phyloP scores from a whole-genome alignment of 2,888 invertebrate genomes.

The Tigriopus californicus region DNA sequence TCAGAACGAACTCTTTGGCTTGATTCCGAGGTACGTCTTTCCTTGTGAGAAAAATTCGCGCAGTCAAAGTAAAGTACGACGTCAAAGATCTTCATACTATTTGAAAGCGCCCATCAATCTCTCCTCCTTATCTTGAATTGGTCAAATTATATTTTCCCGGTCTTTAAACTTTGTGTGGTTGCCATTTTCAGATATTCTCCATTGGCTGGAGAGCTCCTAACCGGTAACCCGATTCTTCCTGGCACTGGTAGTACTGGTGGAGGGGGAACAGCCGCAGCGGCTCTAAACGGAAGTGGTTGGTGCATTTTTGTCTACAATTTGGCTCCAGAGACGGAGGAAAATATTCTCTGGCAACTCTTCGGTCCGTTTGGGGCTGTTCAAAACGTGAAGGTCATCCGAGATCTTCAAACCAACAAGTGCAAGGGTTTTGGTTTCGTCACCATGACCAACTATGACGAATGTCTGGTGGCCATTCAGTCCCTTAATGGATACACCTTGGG shows the following conservation, averaged over 20 bases:
- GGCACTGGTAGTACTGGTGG: slow-evolving; percentile 40
- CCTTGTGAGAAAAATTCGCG: too few species aligned
- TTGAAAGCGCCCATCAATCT: too few species aligned
- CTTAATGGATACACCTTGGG: slow-evolving; percentile 88
- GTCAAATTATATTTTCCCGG: too few species aligned
- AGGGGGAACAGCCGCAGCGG: slow-evolving; percentile 16
- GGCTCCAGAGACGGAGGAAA: slow-evolving; percentile 77
- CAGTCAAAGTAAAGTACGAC: too few species aligned
- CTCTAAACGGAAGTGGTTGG: slow-evolving; percentile 56
- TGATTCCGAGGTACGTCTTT: too few species aligned
- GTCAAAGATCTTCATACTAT: too few species aligned
- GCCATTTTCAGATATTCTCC: slow-evolving; percentile 46
- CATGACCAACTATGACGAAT: slow-evolving; percentile 96
- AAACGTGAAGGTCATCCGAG: slow-evolving; percentile 80
- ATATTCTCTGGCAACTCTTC: slow-evolving; percentile 79
- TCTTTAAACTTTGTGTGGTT: too few species aligned
- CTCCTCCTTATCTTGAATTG: too few species aligned
- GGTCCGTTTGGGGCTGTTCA: slow-evolving; percentile 94
- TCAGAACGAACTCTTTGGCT: too few species aligned
- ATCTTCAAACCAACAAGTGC: slow-evolving; percentile 87
- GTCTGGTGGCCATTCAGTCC: slow-evolving; percentile 84
- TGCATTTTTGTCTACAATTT: slow-evolving; percentile 84
- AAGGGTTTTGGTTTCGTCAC: slow-evolving; percentile 97
- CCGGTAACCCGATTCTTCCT: slow-evolving; percentile 58
- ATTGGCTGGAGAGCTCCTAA: slow-evolving; percentile 51